Base-by-base conservation (phyloP, 2,888 invertebrate genomes). In the Deilephila porcellus region DNA sequence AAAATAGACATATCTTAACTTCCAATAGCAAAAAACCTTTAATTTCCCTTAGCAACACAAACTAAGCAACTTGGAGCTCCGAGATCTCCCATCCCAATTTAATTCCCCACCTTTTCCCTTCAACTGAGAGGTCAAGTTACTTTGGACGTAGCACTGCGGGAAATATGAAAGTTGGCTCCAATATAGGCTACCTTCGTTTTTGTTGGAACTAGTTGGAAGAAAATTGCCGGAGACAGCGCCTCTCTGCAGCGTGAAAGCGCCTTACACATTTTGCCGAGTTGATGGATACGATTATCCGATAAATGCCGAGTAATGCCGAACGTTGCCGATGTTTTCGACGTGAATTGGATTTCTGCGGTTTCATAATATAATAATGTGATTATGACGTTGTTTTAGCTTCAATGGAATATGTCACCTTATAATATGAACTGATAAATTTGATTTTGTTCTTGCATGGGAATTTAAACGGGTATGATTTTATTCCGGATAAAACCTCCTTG, bases 141-240 rank as follows among this genome's bases (percentile, higher is more conserved):
- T 59, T 25, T 84, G 79, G 83, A 72, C 25, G 29, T 84, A 80
- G 80, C 79, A 76, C 78, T 79, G 82, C 82, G 83, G 78, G 79
- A 79, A 85, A 86, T 86, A 86, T 86, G 84, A 80, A 85, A 86
- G 79, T 86, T 86, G 85, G 82, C 56, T 63, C 81, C 80, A 73
- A 80, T 72, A 75, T 76, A 60, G 71, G 73, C 79, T 79, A 83
- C 82, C 84, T 83, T 81, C 78, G 83, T 85, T 87, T 87, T 86
- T 85, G 83, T 78, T 76, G 78, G 78, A 78, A 76, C 76, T 74
- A 76, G 79, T 79, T 80, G 78, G 80, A 77, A 73, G 77, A 70
- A 83, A 83, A 84, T 85, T 83, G 82, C 76, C 73, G 78, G 78
- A 80, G 85, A 84, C 83, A 82, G 81, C 78, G 77, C 79, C 81